phyloP scores from a whole-genome alignment of 1,140 invertebrate genomes.

The Cardiocondyla obscurior region DNA sequence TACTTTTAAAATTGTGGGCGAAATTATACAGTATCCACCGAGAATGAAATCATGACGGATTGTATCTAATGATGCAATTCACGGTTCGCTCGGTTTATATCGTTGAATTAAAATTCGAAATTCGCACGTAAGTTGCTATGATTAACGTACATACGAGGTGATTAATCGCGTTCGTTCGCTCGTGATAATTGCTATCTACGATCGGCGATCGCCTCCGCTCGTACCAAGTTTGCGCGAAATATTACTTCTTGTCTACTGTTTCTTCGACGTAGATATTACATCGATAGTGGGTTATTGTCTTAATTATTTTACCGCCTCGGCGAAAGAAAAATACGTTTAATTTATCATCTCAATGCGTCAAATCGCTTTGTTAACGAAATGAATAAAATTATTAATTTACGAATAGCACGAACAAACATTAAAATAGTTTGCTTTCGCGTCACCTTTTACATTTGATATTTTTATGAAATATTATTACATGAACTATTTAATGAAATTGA shows the following conservation, averaged over 20 bases:
- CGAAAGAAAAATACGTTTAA: neutral
- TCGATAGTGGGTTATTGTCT: neutral
- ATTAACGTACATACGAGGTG: constrained; percentile 1
- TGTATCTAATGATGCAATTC: neutral
- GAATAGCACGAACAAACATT: neutral
- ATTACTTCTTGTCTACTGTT: neutral
- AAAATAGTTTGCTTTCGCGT: neutral
- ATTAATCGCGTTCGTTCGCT: constrained; percentile 20
- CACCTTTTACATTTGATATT: neutral
- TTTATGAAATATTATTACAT: neutral
- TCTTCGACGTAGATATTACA: neutral
- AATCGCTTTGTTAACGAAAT: neutral
- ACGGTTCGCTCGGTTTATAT: constrained; percentile 4
- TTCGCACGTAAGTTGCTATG: neutral
- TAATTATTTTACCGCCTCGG: constrained; percentile 10
- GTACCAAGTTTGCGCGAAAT: neutral
- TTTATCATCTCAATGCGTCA: neutral
- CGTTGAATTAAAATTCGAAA: constrained; percentile 3
- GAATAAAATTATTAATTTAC: neutral
- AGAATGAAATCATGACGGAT: neutral
- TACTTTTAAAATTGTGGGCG: neutral
- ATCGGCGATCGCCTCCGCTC: neutral
- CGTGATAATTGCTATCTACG: constrained; percentile 7
- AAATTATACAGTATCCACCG: too few species aligned
- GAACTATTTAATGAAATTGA: neutral